A percentile compares a stretch with the other conserved stretches of the same genome.
These are phyloP conservation scores for Diacarnus erythraeanus DNA, from an alignment of 37 sponge, comb jelly and placozoan species.

Conservation along the genomic window DNA sequence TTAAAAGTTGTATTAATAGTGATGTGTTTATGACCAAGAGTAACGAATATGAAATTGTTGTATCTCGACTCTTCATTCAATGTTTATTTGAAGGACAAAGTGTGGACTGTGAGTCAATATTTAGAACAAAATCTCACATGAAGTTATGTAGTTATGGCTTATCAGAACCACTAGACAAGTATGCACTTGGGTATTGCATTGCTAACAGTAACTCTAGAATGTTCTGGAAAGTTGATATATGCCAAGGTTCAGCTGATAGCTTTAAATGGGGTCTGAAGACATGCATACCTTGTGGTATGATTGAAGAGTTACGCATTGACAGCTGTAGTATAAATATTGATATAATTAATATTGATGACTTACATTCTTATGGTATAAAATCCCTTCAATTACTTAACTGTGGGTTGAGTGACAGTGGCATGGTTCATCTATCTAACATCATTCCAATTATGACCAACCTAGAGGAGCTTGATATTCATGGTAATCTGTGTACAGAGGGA, in stretches of 20 bases:
- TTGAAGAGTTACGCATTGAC: no score
- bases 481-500: not conserved
- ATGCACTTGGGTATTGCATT: constrained; percentile 21
- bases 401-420: not conserved
- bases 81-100: constrained; percentile 39
- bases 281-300: not conserved
- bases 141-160: not conserved
- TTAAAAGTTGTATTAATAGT: not conserved
- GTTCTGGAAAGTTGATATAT: not conserved
- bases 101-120: not conserved
- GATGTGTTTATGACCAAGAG: not conserved
- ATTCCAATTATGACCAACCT: not conserved
- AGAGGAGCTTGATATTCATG: not conserved
- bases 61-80: not conserved
- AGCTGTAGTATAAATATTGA: no score
- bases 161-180: constrained; percentile 1
- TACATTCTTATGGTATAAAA: not conserved
- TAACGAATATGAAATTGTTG: not conserved
- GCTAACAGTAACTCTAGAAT: not conserved
- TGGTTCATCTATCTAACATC: not conserved
- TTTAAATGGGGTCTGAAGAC: not conserved
- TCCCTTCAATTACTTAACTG: not conserved
- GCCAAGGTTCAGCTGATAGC: not conserved
- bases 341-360: not conserved
- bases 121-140: not conserved